phyloP scores from a whole-genome alignment of 2,888 invertebrate species.

The Tachina lurida region DNA sequence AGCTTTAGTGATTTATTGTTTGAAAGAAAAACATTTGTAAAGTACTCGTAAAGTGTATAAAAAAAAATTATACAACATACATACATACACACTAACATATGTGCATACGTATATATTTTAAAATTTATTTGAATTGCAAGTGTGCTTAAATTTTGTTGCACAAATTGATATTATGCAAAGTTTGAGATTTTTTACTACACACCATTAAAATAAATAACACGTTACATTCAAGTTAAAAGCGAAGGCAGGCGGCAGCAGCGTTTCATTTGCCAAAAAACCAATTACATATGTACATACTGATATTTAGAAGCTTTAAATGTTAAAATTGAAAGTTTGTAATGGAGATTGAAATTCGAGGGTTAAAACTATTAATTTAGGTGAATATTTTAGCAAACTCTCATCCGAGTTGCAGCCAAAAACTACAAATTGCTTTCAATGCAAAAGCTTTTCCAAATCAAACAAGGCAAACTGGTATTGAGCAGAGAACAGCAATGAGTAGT shows the following conservation, averaged over 20 bases:
- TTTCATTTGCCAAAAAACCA: slow-evolving; percentile 4
- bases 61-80: slow-evolving; percentile 6
- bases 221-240: slow-evolving; percentile 3
- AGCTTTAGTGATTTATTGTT: slow-evolving; percentile 33
- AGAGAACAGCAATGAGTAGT: too few species aligned
- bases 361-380: background rate
- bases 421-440: background rate
- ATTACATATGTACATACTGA: background rate
- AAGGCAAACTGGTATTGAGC: too few species aligned
- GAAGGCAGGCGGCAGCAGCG: background rate
- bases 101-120: too few species aligned
- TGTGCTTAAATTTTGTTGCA: background rate
- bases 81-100: too few species aligned
- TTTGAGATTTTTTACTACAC: background rate
- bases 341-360: background rate
- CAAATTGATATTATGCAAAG: slow-evolving; percentile 9
- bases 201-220: slow-evolving; percentile 7
- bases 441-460: too few species aligned
- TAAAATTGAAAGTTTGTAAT: background rate
- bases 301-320: slow-evolving; percentile 4
- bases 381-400: background rate
- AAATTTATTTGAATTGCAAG: background rate
- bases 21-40: slow-evolving; percentile 1
- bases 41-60: too few species aligned
- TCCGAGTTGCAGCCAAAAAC: background rate